Evolutionary conservation across 2,113 vertebrate species (phyloP), one percentile per base, ranked within the genome.

Genomic region (Peromyscus californicus): DNA sequence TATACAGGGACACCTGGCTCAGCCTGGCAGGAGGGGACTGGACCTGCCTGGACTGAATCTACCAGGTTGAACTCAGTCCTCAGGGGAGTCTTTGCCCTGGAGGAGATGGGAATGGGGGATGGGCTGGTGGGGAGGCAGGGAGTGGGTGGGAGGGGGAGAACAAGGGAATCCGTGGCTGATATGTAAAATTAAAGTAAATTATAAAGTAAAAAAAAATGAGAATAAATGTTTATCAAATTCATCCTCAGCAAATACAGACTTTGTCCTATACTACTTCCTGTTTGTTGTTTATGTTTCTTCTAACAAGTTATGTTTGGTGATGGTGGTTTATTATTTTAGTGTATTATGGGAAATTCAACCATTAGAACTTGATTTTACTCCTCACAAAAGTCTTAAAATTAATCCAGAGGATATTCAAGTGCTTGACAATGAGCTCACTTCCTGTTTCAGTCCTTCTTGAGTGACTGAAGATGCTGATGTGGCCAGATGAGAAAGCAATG

Each of bases 231-330:
- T 33, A 75, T 92, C 15, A 96, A 93, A 63, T 86, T 45, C 12
- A 6, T 90, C 24, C 79, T 93, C 12, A 63, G 36, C 61, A 88
- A 70, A 59, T 70, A 76, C 3, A 74, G 74, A 90, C 39, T 80
- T 87, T 93, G 16, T 88, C 3, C 5, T 80, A 3, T 76, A 89
- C 45, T 54, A 95, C 84, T 91, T 85, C 12, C 51, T 95, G 72
- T 63, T 76, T 79, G 4, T 17, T 86, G 74, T 78, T 39, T 24
- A 19, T 48, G 84, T 78, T 96, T 90, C 12, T 57, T 75, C 7
- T 85, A 65, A 69, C 7, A 93, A 89, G n/a, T 86, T 92, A 83
- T 85, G n/a, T 26, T 96, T 76, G 75, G 29, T 93, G 75, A 87
- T 83, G 17, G 0, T 63, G 69, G 89, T 54, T 94, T 89, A 74